Evolutionary conservation across 2,888 invertebrate genomes (phyloP), one percentile per base, ranked within the genome.

Genomic region (Antheraea assamensis): DNA sequence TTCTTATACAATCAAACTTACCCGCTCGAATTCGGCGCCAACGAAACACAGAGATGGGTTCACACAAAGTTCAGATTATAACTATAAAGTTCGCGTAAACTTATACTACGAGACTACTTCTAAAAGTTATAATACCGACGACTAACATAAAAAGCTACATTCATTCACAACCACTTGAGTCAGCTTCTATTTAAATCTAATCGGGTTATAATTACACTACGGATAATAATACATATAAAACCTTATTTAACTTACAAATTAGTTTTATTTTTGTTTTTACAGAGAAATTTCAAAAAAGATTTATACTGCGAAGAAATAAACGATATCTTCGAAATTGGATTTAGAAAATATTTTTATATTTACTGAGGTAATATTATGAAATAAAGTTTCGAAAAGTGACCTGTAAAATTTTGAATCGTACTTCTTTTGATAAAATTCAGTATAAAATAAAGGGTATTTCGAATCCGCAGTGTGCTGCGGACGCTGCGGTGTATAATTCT

Each of bases 131-230:
- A 81, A 72, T 76, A 80, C 75, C 75, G 76, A 73, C 70, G 72
- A 78, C 83, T 83, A 82, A 78, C 74, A 79, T 81, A 78, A 80
- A 77, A 79, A 58, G 77, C 83, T 86, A 86, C 83, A 80, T 68
- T 76, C 78, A 78, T 84, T 88, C 88, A 88, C 88, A 88, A 88
- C 88, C 88, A 79, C 80, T 77, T 85, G 88, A 88, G 88, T 82
- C 77, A 85, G 87, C 87, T 79, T 82, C 73, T 76, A 73, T 76
- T 80, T 78, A 80, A 76, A 73, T 79, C 81, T 78, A 82, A 77
- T 78, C 2, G 79, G 68, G 68, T 70, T 73, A 73, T 70, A 68
- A 42, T 7, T 3, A 35, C 3, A 19, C 35, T 35, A 35, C 30
- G 27, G 35, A 3, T 21, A 30, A 31, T 66, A 35, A 30, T 72